Percentiles rank a stretch among this genome's conserved stretches.
phyloP scores from a whole-genome alignment of 2,113 vertebrate genomes.

The Osmerus eperlanus region DNA sequence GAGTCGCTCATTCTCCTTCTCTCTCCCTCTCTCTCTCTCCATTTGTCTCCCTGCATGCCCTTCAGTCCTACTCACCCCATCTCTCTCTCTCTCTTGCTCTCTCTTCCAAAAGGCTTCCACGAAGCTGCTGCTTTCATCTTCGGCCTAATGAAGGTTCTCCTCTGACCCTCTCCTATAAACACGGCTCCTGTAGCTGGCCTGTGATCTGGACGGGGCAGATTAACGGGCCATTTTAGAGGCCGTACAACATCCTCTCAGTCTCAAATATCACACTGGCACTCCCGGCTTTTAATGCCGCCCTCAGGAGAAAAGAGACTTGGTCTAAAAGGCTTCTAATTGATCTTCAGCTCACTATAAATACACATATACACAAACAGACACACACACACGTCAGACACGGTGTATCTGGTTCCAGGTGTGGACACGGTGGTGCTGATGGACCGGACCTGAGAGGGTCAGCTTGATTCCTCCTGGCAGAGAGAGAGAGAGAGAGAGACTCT shows the following conservation, averaged over 20 bases:
- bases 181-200: slow-evolving; percentile 15
- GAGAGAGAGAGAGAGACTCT: not conserved
- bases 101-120: slow-evolving; percentile 2
- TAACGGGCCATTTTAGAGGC: slow-evolving; percentile 41
- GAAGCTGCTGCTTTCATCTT: not conserved
- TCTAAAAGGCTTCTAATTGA: slow-evolving; percentile 1
- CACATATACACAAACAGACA: not conserved
- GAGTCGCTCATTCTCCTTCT: not conserved
- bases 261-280: not conserved
- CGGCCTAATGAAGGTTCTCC: slow-evolving; percentile 29
- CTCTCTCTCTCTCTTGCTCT: slow-evolving; percentile 41
- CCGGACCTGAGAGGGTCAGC: not conserved
- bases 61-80: not conserved
- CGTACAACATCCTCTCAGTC: slow-evolving; percentile 10
- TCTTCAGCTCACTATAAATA: not conserved
- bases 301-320: slow-evolving; percentile 8
- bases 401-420: slow-evolving; percentile 26
- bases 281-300: slow-evolving; percentile 2
- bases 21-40: not conserved
- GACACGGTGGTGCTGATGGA: slow-evolving; percentile 8
- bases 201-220: slow-evolving; percentile 29
- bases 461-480: slow-evolving; percentile 35
- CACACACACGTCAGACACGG: not conserved
- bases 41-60: slow-evolving; percentile 3
- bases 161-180: slow-evolving; percentile 42